Conservation (phyloP, 2,113 vertebrate genomes). For the Glareola pratincola region DNA sequence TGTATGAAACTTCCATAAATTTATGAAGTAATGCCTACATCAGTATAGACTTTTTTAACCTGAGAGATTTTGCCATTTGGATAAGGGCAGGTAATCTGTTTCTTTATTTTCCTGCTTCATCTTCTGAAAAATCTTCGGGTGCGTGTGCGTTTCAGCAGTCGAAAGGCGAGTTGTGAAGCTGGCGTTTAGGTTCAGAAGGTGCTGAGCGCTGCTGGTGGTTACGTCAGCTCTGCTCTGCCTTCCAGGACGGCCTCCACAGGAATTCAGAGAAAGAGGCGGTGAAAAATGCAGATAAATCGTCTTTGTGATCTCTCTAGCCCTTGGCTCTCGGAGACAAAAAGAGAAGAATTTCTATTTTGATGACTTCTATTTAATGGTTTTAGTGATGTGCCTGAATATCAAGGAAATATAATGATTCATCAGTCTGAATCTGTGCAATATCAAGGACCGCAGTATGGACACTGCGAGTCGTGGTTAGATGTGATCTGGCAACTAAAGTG, state of each 20-base stretch:
- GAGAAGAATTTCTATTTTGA: background rate
- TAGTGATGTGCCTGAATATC: background rate
- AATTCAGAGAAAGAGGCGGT: background rate
- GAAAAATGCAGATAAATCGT: background rate
- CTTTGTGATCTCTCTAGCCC: background rate
- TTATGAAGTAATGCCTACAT: background rate
- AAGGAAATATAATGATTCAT: background rate
- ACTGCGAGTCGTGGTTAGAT: background rate
- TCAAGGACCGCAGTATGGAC: background rate
- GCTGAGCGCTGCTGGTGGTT: background rate
- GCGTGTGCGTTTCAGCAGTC: background rate
- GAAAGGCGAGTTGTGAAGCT: background rate
- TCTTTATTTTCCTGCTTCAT: background rate
- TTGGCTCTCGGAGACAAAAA: background rate
- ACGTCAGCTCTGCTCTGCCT: background rate
- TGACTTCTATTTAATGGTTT: background rate
- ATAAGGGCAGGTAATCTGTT: background rate
- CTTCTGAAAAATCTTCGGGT: background rate
- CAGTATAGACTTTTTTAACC: background rate
- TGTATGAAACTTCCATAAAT: background rate
- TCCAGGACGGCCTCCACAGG: background rate
- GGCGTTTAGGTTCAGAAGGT: background rate
- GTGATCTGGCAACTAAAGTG: background rate
- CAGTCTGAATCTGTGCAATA: background rate
- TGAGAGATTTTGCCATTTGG: background rate